Percentiles rank a stretch among this genome's conserved stretches.
phyloP scores from a whole-genome alignment of 2,888 invertebrate species.

The Sthenelais limicola region DNA sequence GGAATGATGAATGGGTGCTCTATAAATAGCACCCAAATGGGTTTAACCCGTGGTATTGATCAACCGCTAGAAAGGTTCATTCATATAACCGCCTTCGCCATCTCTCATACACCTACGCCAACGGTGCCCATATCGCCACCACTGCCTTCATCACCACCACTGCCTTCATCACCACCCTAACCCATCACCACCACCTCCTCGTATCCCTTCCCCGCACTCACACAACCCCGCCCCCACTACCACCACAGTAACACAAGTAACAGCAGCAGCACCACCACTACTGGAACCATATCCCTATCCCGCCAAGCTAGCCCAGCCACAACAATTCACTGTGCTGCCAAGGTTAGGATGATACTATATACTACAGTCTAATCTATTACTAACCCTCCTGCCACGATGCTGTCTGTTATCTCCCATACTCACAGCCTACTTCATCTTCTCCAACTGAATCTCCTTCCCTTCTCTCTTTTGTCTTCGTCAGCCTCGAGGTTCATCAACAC shows the following conservation, averaged over 20 bases:
- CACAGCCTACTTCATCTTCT: too few relatives aligned
- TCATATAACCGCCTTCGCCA: slow-evolving; percentile 25
- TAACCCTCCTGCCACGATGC: too few relatives aligned
- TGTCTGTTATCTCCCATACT: too few relatives aligned
- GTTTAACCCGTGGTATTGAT: slow-evolving; percentile 25
- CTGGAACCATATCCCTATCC: too few relatives aligned
- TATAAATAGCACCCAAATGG: slow-evolving; percentile 24
- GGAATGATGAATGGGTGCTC: slow-evolving; percentile 25
- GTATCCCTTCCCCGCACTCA: not conserved
- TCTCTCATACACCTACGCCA: slow-evolving; percentile 35
- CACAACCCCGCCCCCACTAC: not conserved
- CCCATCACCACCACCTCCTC: not conserved
- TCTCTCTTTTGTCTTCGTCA: too few relatives aligned
- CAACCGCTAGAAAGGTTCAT: slow-evolving; percentile 29
- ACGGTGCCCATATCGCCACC: not conserved
- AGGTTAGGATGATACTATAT: too few relatives aligned
- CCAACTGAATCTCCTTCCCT: too few relatives aligned
- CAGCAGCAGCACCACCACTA: too few relatives aligned
- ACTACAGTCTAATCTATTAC: too few relatives aligned
- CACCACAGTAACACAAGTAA: not conserved
- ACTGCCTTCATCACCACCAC: not conserved
- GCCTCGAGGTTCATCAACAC: too few relatives aligned
- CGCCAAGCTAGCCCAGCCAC: too few relatives aligned
- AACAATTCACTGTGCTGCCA: too few relatives aligned
- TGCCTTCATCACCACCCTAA: not conserved